A percentile compares a stretch with the other conserved stretches of the same genome.
Evolutionary conservation across 2,888 invertebrate genomes (phyloP).

Genomic region (Phoenoteleia sp.): DNA sequence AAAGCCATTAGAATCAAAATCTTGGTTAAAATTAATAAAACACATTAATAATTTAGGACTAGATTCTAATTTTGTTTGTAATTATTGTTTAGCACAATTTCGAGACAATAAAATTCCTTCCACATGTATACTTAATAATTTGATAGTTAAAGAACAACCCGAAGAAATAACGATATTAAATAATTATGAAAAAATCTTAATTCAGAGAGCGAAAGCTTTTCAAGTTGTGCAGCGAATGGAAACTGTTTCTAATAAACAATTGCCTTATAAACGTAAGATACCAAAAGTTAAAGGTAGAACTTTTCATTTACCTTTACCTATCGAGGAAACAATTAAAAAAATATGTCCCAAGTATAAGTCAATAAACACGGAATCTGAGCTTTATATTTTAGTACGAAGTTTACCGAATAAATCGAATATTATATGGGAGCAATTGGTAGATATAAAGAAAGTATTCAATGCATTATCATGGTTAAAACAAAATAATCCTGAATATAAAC

Average conservation of each 20-base stretch:
- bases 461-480: conserved; percentile 78
- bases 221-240: conserved; percentile 75
- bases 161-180: conserved; percentile 36
- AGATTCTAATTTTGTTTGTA: conserved; percentile 40
- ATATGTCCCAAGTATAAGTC: conserved; percentile 76
- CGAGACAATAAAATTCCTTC: conserved; percentile 56
- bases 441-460: conserved; percentile 79
- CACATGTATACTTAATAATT: conserved; percentile 69
- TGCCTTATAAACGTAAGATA: conserved; percentile 75
- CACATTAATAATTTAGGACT: background rate
- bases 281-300: conserved; percentile 74
- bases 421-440: conserved; percentile 79
- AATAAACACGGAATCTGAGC: conserved; percentile 77
- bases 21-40: background rate
- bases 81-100: conserved; percentile 31
- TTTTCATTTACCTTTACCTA: conserved; percentile 77
- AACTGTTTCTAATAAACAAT: conserved; percentile 78
- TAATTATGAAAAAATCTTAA: conserved; percentile 38
- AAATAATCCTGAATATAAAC: conserved; percentile 77
- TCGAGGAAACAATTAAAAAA: conserved; percentile 81
- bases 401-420: conserved; percentile 75
- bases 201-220: too few relatives aligned
- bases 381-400: conserved; percentile 80
- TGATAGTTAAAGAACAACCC: conserved; percentile 43
- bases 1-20: conserved; percentile 39